Conservation (phyloP, 2,797 vertebrate species). For the Oreortyx pictus region DNA sequence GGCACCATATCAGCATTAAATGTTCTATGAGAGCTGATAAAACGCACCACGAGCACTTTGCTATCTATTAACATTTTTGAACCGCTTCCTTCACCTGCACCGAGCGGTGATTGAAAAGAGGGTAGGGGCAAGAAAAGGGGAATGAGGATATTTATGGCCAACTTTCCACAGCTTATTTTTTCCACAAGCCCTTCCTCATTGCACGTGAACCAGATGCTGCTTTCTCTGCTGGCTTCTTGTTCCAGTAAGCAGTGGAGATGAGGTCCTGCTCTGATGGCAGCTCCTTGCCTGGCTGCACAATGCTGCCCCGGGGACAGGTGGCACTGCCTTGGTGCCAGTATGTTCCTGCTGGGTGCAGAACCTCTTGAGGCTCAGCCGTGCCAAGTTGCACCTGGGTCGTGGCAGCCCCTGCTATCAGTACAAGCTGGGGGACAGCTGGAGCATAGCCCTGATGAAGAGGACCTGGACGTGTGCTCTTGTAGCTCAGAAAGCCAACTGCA, state of each 20-base stretch:
- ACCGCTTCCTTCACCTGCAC: constrained; percentile 56
- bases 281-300: background rate
- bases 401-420: too few relatives aligned
- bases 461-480: too few relatives aligned
- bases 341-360: too few relatives aligned
- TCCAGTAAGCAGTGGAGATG: background rate
- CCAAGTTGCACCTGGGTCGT: too few relatives aligned
- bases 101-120: background rate
- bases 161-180: background rate
- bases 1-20: constrained; percentile 9
- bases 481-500: too few relatives aligned
- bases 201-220: fast-evolving
- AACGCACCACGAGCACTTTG: background rate
- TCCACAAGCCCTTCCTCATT: background rate
- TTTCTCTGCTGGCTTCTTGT: background rate
- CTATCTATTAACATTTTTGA: constrained; percentile 46
- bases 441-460: too few relatives aligned
- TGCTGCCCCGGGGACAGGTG: background rate
- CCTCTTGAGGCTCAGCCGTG: too few relatives aligned
- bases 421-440: too few relatives aligned
- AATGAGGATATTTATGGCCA: background rate
- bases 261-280: background rate
- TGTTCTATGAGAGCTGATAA: constrained; percentile 40
- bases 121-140: background rate
- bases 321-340: too few relatives aligned